Percentiles rank a stretch among this genome's conserved stretches.
phyloP scores from a whole-genome alignment of 2,888 invertebrate species.

The Rotaria sp. region DNA sequence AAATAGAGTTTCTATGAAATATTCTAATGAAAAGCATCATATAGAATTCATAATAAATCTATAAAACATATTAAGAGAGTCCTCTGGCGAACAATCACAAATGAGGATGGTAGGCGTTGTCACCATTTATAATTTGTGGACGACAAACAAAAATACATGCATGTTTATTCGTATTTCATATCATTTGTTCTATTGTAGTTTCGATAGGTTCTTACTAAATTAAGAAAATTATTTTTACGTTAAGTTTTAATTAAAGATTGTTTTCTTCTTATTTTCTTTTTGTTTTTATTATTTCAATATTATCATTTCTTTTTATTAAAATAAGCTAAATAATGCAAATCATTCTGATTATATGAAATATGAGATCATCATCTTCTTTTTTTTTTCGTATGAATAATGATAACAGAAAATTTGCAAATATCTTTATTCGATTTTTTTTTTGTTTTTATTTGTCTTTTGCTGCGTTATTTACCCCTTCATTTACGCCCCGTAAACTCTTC shows the following conservation, averaged over 20 bases:
- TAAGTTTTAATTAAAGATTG: too few relatives aligned
- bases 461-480: neutral
- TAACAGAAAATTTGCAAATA: too few relatives aligned
- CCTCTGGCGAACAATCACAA: neutral
- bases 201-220: neutral
- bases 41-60: neutral
- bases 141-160: constrained; percentile 13
- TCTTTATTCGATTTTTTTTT: neutral
- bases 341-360: too few relatives aligned
- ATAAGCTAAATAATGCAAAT: too few relatives aligned
- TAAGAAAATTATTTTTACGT: too few relatives aligned
- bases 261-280: too few relatives aligned
- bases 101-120: constrained; percentile 4
- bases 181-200: neutral
- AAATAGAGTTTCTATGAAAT: neutral
- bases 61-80: neutral
- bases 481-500: neutral
- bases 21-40: neutral
- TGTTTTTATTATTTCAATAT: too few relatives aligned
- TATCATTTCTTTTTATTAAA: too few relatives aligned
- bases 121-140: neutral
- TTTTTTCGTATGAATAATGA: too few relatives aligned
- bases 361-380: too few relatives aligned
- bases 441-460: neutral
- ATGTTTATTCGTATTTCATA: neutral